These are phyloP conservation scores for Ceratina calcarata DNA, from an alignment of 1,140 invertebrate species.

Conservation along the genomic window DNA sequence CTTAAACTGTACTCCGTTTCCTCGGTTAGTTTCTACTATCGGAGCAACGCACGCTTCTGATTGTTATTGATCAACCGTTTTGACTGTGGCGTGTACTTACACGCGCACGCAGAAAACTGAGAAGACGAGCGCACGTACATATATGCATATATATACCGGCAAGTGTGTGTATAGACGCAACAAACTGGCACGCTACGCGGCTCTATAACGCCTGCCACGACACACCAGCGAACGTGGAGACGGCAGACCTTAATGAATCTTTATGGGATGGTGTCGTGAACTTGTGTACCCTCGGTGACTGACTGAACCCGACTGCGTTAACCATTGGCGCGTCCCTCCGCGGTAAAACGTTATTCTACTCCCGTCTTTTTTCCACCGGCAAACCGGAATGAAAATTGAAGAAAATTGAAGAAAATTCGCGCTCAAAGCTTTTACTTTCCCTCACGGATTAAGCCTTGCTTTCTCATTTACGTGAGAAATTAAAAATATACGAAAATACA, in stretches of 20 bases:
- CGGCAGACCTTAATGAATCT: conserved; percentile 80
- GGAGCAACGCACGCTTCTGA: conserved; percentile 57
- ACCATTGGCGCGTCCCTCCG: conserved; percentile 71
- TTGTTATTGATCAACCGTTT: conserved; percentile 78
- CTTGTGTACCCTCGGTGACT: conserved; percentile 80
- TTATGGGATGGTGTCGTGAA: conserved; percentile 81
- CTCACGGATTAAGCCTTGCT: neutral
- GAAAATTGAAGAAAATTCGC: neutral
- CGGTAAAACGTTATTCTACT: conserved; percentile 6
- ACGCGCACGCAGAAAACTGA: conserved; percentile 22
- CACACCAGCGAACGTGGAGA: conserved; percentile 75
- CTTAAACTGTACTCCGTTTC: conserved; percentile 42
- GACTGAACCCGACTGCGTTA: conserved; percentile 74
- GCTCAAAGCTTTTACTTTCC: neutral
- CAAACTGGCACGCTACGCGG: conserved; percentile 63
- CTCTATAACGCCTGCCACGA: conserved; percentile 78
- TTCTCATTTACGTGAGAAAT: neutral
- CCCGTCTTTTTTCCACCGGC: neutral
- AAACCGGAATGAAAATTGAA: neutral
- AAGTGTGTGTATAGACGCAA: conserved; percentile 38
- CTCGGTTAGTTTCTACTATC: neutral
- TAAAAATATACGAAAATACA: no score
- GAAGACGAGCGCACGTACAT: neutral
- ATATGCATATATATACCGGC: conserved; percentile 7
- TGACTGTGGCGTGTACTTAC: conserved; percentile 53